Percentiles rank a stretch among this genome's conserved stretches.
Evolutionary conservation across 1,140 invertebrate genomes (phyloP).

Genomic region (Conus betulinus): DNA sequence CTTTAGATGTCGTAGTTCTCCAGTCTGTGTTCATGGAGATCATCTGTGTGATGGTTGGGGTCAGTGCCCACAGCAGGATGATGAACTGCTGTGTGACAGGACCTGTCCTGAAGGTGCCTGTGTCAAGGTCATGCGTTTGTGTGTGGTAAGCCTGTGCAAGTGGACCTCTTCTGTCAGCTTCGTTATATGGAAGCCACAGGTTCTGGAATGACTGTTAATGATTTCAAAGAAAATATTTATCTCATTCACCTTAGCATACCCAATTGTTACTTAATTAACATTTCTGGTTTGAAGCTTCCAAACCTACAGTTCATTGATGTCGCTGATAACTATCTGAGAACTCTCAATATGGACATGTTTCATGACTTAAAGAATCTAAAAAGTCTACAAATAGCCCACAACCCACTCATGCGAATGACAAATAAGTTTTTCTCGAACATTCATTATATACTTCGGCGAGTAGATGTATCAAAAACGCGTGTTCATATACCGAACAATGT

Average conservation of each 20-base stretch:
- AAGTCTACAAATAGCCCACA: constrained; percentile 12
- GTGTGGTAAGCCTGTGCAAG: not conserved
- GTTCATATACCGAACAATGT: not conserved
- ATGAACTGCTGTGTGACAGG: constrained; percentile 36
- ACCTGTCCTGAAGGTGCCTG: constrained; percentile 47
- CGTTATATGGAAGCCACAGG: constrained; percentile 9
- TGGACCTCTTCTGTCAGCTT: not conserved
- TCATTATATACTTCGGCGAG: not conserved
- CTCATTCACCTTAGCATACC: not conserved
- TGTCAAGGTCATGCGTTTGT: constrained; percentile 25
- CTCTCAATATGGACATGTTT: not conserved
- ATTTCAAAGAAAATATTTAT: not conserved
- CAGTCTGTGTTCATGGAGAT: constrained; percentile 24
- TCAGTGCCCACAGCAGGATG: constrained; percentile 40
- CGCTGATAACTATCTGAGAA: constrained; percentile 18
- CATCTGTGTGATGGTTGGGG: constrained; percentile 30
- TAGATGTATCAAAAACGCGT: not conserved
- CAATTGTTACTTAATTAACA: not conserved
- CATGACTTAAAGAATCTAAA: not conserved
- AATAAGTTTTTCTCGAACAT: not conserved
- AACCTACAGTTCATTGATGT: constrained; percentile 31
- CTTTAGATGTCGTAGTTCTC: constrained; percentile 24
- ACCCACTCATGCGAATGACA: not conserved
- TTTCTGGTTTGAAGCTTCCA: not conserved
- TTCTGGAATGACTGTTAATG: not conserved